These are phyloP conservation scores for Drosophila aldrichi DNA, from an alignment of 2,888 invertebrate species.

Conservation along the genomic window DNA sequence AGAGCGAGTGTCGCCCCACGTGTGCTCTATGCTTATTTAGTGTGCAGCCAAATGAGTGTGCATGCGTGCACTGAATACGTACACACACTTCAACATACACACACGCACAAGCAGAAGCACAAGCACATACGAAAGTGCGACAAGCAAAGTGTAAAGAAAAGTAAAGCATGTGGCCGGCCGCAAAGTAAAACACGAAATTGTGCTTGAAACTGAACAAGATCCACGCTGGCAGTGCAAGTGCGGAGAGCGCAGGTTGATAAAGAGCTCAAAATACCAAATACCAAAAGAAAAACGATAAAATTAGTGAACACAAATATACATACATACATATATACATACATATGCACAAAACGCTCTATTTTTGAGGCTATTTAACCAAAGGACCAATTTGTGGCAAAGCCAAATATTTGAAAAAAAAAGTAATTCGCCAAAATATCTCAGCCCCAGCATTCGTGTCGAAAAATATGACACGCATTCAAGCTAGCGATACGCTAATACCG, in stretches of 20 bases:
- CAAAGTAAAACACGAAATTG: slow-evolving; percentile 49
- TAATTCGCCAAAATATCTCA: background rate
- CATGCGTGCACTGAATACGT: slow-evolving; percentile 7
- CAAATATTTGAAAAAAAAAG: background rate
- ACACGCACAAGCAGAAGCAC: background rate
- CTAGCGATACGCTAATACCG: slow-evolving; percentile 82
- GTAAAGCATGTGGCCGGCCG: slow-evolving; percentile 63
- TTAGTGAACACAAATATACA: background rate
- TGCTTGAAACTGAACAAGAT: slow-evolving; percentile 54
- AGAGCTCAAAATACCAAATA: slow-evolving; percentile 2
- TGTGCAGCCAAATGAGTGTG: slow-evolving; percentile 4
- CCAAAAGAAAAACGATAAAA: slow-evolving; percentile 20
- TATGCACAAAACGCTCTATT: background rate
- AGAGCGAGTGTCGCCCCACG: slow-evolving; percentile 41
- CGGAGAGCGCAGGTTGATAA: slow-evolving; percentile 40
- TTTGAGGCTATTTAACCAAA: slow-evolving; percentile 1
- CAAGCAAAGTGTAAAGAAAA: slow-evolving; percentile 25
- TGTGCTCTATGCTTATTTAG: slow-evolving; percentile 36
- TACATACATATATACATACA: too few relatives aligned
- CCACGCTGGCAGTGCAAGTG: slow-evolving; percentile 67
- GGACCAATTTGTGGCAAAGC: slow-evolving; percentile 1
- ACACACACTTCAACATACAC: slow-evolving; percentile 5
- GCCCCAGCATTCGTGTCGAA: background rate
- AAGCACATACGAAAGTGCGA: slow-evolving; percentile 6
- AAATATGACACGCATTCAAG: slow-evolving; percentile 84